phyloP scores from a whole-genome alignment of 2,888 invertebrate species.

The Apamea epomidion region DNA sequence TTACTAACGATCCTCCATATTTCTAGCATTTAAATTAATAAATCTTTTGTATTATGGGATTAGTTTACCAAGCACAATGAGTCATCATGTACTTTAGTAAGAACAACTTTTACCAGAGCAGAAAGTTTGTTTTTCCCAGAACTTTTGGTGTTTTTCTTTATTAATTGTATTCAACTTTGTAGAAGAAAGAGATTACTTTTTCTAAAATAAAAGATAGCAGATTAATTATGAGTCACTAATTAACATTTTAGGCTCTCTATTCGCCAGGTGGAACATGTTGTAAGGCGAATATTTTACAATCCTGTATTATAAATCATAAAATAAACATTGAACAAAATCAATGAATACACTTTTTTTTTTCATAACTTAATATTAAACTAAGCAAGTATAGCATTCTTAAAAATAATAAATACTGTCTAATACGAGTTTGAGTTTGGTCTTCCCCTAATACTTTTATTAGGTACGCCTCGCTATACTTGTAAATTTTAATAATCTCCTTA shows the following conservation, averaged over 20 bases:
- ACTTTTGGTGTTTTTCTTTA: slow-evolving; percentile 22
- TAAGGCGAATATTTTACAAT: slow-evolving; percentile 27
- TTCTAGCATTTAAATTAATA: slow-evolving; percentile 25
- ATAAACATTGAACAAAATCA: background rate
- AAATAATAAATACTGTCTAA: background rate
- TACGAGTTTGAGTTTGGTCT: background rate
- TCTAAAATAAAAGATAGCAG: background rate
- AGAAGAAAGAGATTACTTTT: background rate
- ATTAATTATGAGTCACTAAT: slow-evolving; percentile 6
- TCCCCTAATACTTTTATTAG: slow-evolving; percentile 14
- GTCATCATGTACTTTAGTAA: slow-evolving; percentile 64
- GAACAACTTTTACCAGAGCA: slow-evolving; percentile 58
- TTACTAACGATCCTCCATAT: slow-evolving; percentile 18
- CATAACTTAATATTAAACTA: background rate
- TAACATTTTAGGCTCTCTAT: slow-evolving; percentile 7
- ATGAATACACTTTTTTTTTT: background rate
- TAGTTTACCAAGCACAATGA: slow-evolving; percentile 64
- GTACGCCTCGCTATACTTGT: slow-evolving; percentile 17
- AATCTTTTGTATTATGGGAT: slow-evolving; percentile 36
- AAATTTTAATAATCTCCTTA: slow-evolving; percentile 18
- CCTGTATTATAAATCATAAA: slow-evolving; percentile 3
- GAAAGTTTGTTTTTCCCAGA: slow-evolving; percentile 27
- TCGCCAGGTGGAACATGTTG: slow-evolving; percentile 25
- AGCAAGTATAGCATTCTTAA: background rate
- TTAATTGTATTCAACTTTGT: slow-evolving; percentile 4